Conservation (phyloP, 2,797 vertebrate species). For the Argyrosomus regius region DNA sequence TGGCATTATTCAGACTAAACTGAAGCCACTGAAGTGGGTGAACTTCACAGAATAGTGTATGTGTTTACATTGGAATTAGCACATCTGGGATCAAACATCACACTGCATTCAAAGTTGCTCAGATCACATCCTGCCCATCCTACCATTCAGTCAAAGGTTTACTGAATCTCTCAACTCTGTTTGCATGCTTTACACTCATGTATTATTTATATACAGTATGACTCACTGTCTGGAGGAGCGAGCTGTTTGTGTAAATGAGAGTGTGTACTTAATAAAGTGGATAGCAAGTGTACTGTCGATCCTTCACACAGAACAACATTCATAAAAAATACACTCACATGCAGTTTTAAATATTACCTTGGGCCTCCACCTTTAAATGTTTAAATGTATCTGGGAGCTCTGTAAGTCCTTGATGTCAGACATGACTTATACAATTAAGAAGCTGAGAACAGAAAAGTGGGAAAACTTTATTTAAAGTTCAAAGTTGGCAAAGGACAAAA, state of each 20-base stretch:
- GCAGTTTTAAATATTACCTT: conserved; percentile 46
- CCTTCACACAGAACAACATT: conserved; percentile 30
- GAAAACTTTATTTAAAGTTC: background rate
- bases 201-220: conserved; percentile 66
- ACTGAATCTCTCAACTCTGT: conserved; percentile 55
- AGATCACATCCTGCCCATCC: conserved; percentile 61
- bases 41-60: conserved; percentile 37
- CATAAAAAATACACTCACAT: conserved; percentile 35
- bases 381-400: conserved; percentile 16
- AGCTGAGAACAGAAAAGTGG: background rate
- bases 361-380: conserved; percentile 35
- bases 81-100: conserved; percentile 59
- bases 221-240: conserved; percentile 58
- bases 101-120: conserved; percentile 45
- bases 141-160: conserved; percentile 61
- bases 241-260: conserved; percentile 52
- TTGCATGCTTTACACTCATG: conserved; percentile 63
- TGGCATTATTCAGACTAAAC: conserved; percentile 45
- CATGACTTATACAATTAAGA: conserved; percentile 16
- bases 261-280: conserved; percentile 56
- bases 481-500: conserved; percentile 3
- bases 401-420: conserved; percentile 26
- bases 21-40: conserved; percentile 25
- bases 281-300: conserved; percentile 12
- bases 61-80: conserved; percentile 61